Percentiles rank a stretch among this genome's conserved stretches.
Evolutionary conservation across 2,113 vertebrate genomes (phyloP).

Genomic region (Lepidothrix coronata): DNA sequence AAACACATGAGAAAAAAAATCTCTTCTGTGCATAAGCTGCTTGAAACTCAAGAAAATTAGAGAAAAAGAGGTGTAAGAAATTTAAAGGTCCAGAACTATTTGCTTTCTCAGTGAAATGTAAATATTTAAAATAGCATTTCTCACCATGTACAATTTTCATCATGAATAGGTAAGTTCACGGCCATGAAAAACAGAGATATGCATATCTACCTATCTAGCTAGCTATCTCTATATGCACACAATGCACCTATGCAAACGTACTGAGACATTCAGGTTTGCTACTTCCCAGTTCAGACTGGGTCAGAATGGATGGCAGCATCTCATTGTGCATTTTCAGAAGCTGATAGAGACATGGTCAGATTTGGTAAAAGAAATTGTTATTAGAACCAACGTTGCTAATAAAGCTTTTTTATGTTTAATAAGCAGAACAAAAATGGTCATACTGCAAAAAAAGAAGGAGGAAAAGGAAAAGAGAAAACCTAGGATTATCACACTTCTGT

Average conservation of each 20-base stretch:
- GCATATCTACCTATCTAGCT: neutral
- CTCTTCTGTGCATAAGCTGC: neutral
- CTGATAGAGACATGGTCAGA: neutral
- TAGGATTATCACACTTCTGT: neutral
- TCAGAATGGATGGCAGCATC: neutral
- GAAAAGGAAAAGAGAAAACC: neutral
- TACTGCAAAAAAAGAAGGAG: fast-evolving
- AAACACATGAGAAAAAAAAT: neutral
- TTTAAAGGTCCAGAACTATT: neutral
- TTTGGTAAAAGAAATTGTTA: neutral
- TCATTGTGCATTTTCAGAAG: neutral
- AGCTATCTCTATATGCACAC: neutral
- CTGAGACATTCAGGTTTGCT: neutral
- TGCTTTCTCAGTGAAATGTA: neutral
- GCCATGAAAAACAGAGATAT: neutral
- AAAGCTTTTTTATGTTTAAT: neutral
- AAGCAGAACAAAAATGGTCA: neutral
- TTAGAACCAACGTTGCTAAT: neutral
- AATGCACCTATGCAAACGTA: neutral
- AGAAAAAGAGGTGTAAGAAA: neutral
- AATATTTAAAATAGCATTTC: neutral
- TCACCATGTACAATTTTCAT: neutral
- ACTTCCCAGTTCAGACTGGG: neutral
- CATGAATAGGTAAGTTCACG: neutral
- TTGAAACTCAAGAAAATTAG: neutral